A percentile compares a stretch with the other conserved stretches of the same genome.
Evolutionary conservation across 2,797 vertebrate genomes (phyloP).

Genomic region (Salarias fasciatus): DNA sequence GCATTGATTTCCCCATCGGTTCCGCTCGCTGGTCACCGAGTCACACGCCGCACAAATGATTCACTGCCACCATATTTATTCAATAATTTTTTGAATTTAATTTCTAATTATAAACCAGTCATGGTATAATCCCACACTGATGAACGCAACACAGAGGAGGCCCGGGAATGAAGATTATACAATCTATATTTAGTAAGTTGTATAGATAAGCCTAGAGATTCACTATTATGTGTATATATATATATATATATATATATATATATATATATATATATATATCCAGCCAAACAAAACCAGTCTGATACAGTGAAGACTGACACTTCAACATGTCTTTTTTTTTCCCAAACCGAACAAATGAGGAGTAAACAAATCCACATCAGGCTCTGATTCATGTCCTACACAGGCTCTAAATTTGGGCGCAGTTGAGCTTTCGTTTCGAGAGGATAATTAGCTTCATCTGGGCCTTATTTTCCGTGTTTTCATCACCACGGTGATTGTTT

Average conservation of each 20-base stretch:
- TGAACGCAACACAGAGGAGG: slow-evolving; percentile 29
- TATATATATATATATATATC: too few species aligned
- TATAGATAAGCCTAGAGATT: slow-evolving; percentile 14
- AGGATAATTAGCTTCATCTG: slow-evolving; percentile 45
- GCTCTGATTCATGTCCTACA: slow-evolving; percentile 19
- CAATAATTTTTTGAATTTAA: slow-evolving; percentile 55
- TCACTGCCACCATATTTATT: slow-evolving; percentile 43
- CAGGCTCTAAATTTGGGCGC: slow-evolving; percentile 28
- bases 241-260: too few species aligned
- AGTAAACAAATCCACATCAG: slow-evolving; percentile 8
- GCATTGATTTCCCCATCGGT: slow-evolving; percentile 65
- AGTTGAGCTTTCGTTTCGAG: slow-evolving; percentile 17
- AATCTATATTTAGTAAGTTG: slow-evolving; percentile 32
- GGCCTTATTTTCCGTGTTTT: slow-evolving; percentile 22
- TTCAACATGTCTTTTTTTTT: slow-evolving; percentile 11
- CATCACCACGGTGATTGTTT: slow-evolving; percentile 27
- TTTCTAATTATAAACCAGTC: slow-evolving; percentile 55
- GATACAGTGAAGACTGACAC: not conserved
- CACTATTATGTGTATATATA: not conserved
- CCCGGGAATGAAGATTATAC: slow-evolving; percentile 12
- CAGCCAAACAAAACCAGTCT: not conserved
- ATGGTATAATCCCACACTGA: slow-evolving; percentile 33
- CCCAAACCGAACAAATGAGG: not conserved
- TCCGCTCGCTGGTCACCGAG: slow-evolving; percentile 49
- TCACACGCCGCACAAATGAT: slow-evolving; percentile 37